phyloP scores from a whole-genome alignment of 2,797 vertebrate species.

The Lithobates pipiens region DNA sequence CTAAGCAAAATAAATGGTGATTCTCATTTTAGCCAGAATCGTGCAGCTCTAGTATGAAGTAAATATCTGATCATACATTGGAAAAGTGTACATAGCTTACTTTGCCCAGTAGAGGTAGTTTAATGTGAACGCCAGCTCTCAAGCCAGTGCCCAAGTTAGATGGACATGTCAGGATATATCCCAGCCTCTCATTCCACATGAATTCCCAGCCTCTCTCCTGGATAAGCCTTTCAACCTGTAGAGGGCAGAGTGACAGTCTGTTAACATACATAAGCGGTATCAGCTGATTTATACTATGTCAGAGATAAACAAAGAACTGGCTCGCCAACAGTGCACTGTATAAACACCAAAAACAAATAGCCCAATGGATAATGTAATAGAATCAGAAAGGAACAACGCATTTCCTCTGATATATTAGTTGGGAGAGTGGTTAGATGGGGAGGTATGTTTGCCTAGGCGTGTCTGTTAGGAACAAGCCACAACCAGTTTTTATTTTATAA shows the following conservation, averaged over 20 bases:
- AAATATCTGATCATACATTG: too few relatives aligned
- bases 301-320: neutral
- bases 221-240: constrained; percentile 92
- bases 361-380: too few relatives aligned
- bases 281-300: neutral
- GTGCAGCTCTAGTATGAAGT: too few relatives aligned
- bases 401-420: neutral
- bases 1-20: too few relatives aligned
- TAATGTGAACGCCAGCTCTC: constrained; percentile 94
- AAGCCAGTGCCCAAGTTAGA: constrained; percentile 97
- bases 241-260: neutral
- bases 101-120: constrained; percentile 92
- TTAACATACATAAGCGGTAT: neutral
- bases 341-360: neutral
- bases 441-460: neutral
- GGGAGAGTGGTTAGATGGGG: neutral
- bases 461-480: neutral
- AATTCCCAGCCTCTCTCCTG: constrained; percentile 97
- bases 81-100: constrained; percentile 69
- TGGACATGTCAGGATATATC: constrained; percentile 95
- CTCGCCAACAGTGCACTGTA: neutral
- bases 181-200: constrained; percentile 96
- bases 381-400: neutral
- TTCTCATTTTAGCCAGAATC: too few relatives aligned
- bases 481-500: neutral